These are phyloP conservation scores for Corydoras sp. DNA, from an alignment of 2,113 vertebrate genomes.

Conservation along the genomic window DNA sequence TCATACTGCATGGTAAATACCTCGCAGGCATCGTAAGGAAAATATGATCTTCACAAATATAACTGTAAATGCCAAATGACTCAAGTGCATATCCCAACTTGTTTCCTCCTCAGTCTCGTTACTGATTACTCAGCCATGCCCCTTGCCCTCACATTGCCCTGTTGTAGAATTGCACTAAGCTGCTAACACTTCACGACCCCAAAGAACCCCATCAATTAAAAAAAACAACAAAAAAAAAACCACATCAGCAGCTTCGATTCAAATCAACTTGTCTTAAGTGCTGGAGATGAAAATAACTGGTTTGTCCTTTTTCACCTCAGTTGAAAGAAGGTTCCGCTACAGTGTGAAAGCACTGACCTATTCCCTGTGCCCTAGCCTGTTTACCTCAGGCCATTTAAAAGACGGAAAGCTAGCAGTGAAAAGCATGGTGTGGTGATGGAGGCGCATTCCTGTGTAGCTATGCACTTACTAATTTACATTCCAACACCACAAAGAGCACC, in stretches of 20 bases:
- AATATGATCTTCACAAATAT: neutral
- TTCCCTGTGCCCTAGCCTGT: constrained; percentile 29
- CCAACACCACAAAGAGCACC: constrained; percentile 30
- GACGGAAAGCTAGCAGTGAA: constrained; percentile 12
- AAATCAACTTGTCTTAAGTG: constrained; percentile 2
- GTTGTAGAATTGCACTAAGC: neutral
- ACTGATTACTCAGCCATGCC: neutral
- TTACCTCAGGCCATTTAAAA: constrained; percentile 30
- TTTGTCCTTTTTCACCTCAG: constrained; percentile 17
- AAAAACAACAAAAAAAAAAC: neutral
- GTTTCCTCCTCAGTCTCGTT: neutral
- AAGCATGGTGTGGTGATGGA: constrained; percentile 28
- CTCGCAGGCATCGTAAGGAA: neutral
- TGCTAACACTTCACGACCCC: neutral
- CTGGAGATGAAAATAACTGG: constrained; percentile 28
- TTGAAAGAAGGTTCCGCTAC: constrained; percentile 13
- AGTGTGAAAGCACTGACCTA: constrained; percentile 22
- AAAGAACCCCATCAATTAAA: neutral
- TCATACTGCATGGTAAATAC: no score
- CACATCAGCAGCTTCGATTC: neutral
- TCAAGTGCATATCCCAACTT: neutral
- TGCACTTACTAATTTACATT: constrained; percentile 44
- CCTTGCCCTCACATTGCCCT: neutral
- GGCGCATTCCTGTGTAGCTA: constrained; percentile 41
- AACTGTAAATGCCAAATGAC: neutral